Evolutionary conservation across 2,888 invertebrate genomes (phyloP), one percentile per base, ranked within the genome.

Genomic region (Emmelina monodactyla): DNA sequence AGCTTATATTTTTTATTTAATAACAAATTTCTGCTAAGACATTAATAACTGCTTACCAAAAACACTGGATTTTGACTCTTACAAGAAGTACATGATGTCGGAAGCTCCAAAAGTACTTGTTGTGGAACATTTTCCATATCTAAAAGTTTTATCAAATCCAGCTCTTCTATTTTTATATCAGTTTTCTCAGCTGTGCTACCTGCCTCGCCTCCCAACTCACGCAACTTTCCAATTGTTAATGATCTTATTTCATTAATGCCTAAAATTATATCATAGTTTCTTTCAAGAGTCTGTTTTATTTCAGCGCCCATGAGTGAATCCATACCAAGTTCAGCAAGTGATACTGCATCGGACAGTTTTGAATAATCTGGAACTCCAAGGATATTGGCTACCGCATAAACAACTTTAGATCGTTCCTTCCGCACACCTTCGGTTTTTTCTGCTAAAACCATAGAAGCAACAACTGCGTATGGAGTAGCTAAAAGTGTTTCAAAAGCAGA

Each of bases 251-350:
- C 96, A 66, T 93, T 92, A 47, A 95, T 92, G 42, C 91, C 89
- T 41, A 98, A 80, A 14, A 92, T 88, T 38, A 97, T 75, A 67
- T 98, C 97, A 73, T 91, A 96, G 56, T 91, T 92, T 37, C 96
- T 85, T 67, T 97, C 97, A 35, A 97, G 76, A 0, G 93, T 92
- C 73, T 97, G 97, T 67, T 97, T 97, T 58, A 99, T 95, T 83
- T 99, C 99, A 1, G 98, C 96, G 31, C 97, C 97, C 98, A 98
- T 98, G 47, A 99, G 79, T 2, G 97, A 97, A 65, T 99, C 98
- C 88, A 99, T 93, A 41, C 98, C 98, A 28, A 99, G 84, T 67
- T 99, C 98, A 16, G 94, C 94, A 31, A 99, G 79, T 28, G 89
- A 90, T 3, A 91, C 85, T 16, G 85, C 83, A 28, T 86, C 83